phyloP scores from a whole-genome alignment of 2,113 vertebrate genomes.

The Colinus virginianus region DNA sequence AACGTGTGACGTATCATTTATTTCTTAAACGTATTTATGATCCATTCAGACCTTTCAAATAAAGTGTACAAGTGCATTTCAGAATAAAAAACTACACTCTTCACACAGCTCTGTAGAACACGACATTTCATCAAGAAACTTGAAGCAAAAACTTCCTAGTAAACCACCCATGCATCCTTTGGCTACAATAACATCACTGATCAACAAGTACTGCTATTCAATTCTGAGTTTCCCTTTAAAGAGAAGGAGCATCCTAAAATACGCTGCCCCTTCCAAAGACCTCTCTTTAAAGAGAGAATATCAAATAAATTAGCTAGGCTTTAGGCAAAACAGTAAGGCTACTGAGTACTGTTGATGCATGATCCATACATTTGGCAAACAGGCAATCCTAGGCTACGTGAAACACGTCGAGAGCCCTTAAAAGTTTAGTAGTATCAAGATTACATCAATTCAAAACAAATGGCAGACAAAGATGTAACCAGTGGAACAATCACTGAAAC shows the following conservation, averaged over 20 bases:
- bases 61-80: constrained; percentile 72
- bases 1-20: constrained; percentile 60
- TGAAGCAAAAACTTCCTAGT: constrained; percentile 66
- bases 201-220: constrained; percentile 67
- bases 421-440: constrained; percentile 58
- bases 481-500: constrained; percentile 56
- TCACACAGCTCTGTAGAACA: constrained; percentile 69
- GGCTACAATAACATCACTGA: constrained; percentile 67
- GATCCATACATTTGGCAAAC: constrained; percentile 67
- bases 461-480: constrained; percentile 44
- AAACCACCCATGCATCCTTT: constrained; percentile 67
- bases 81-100: constrained; percentile 75
- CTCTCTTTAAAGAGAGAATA: constrained; percentile 67
- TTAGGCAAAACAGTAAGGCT: constrained; percentile 72
- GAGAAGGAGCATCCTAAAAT: constrained; percentile 53
- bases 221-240: constrained; percentile 49
- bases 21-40: constrained; percentile 65
- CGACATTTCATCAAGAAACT: constrained; percentile 68
- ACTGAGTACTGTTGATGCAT: constrained; percentile 69
- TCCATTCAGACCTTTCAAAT: constrained; percentile 70
- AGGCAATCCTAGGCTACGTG: constrained; percentile 63
- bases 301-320: constrained; percentile 64
- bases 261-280: constrained; percentile 28
- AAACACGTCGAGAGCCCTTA: constrained; percentile 67
- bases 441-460: constrained; percentile 60